Percentiles rank a stretch among this genome's conserved stretches.
These are phyloP conservation scores for Ciona savignyi DNA, from an alignment of 23 tunicate genomes.

Conservation along the genomic window DNA sequence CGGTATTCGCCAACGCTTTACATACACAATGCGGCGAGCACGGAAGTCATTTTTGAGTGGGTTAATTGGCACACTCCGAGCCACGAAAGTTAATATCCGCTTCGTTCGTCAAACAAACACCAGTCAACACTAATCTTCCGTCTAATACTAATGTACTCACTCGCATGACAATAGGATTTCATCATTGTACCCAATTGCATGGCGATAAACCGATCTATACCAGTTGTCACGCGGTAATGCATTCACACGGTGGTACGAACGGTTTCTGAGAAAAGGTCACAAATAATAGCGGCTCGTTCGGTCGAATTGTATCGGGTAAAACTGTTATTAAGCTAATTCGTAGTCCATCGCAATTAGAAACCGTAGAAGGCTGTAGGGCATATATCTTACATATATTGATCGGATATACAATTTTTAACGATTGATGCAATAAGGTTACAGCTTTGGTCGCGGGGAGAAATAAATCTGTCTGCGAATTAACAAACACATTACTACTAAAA, in stretches of 20 bases:
- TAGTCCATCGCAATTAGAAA: not conserved
- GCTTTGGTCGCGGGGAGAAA: too few relatives aligned
- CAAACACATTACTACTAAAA: too few relatives aligned
- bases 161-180: not conserved
- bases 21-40: not conserved
- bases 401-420: too few relatives aligned
- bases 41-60: too few relatives aligned
- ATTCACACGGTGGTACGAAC: conserved; percentile 1
- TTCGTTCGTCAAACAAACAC: not conserved
- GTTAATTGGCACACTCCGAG: not conserved
- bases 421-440: too few relatives aligned
- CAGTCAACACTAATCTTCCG: not conserved
- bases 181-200: too few relatives aligned
- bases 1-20: not conserved
- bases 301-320: not conserved
- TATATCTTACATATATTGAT: too few relatives aligned
- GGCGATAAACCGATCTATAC: too few relatives aligned
- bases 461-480: not conserved
- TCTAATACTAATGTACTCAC: not conserved
- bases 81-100: not conserved
- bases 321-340: not conserved
- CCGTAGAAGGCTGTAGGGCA: too few relatives aligned
- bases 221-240: not conserved
- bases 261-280: not conserved
- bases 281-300: not conserved